A percentile compares a stretch with the other conserved stretches of the same genome.
These are phyloP conservation scores for Trachelipus rathkii DNA, from an alignment of 1,140 invertebrate species.

Conservation along the genomic window DNA sequence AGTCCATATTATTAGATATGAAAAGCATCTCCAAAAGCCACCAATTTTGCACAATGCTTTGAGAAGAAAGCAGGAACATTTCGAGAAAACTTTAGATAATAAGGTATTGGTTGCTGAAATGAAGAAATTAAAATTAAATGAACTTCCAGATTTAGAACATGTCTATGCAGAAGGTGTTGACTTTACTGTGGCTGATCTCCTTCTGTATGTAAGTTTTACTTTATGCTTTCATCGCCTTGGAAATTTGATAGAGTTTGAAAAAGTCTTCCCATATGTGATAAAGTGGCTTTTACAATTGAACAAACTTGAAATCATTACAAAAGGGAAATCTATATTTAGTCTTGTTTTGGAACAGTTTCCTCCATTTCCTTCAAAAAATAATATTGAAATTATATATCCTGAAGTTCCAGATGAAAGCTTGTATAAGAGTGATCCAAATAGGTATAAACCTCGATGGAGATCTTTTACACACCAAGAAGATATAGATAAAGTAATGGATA, in stretches of 20 bases:
- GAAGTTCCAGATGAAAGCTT: conserved; percentile 61
- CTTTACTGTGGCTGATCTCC: conserved; percentile 64
- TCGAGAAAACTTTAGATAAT: conserved; percentile 48
- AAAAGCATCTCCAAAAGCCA: conserved; percentile 78
- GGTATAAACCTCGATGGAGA: conserved; percentile 67
- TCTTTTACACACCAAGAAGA: conserved; percentile 63
- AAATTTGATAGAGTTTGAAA: conserved; percentile 16
- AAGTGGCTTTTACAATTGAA: conserved; percentile 27
- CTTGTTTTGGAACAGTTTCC: not conserved
- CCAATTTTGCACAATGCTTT: conserved; percentile 80
- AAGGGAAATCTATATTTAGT: conserved; percentile 31
- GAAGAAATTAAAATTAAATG: conserved; percentile 29
- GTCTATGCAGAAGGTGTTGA: conserved; percentile 75
- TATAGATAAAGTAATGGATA: conserved; percentile 28
- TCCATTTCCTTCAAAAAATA: not conserved
- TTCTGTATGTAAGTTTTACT: conserved; percentile 37
- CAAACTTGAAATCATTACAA: conserved; percentile 14
- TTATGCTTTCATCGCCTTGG: conserved; percentile 19
- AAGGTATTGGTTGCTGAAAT: conserved; percentile 42
- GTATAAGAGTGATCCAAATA: conserved; percentile 72
- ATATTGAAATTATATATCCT: conserved; percentile 46
- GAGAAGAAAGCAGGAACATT: conserved; percentile 60
- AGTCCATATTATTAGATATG: conserved; percentile 66
- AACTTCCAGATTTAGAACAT: conserved; percentile 53
- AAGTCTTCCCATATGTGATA: conserved; percentile 28